A percentile compares a stretch with the other conserved stretches of the same genome.
These are phyloP conservation scores for Bradysia coprophila DNA, from an alignment of 1,140 invertebrate genomes.

Conservation along the genomic window DNA sequence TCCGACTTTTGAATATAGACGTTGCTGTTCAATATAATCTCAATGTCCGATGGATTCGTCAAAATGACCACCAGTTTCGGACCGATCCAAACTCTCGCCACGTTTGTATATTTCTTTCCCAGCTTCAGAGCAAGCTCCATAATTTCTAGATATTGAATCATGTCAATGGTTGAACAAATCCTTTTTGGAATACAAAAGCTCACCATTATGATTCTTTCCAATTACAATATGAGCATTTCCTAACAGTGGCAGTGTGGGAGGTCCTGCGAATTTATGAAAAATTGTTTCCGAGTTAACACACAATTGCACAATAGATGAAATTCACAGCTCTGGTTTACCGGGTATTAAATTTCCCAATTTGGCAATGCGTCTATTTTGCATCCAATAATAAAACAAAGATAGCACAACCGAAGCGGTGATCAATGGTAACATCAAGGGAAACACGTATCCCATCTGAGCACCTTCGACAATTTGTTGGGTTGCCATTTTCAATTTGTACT, in stretches of 20 bases:
- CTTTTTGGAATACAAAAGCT: conserved; percentile 1
- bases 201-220: conserved; percentile 29
- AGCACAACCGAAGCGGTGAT: conserved; percentile 14
- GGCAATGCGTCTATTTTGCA: conserved; percentile 14
- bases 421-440: conserved; percentile 11
- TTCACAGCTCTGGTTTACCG: conserved; percentile 18
- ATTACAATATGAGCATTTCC: conserved; percentile 33
- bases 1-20: conserved; percentile 65
- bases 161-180: not conserved
- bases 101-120: conserved; percentile 30
- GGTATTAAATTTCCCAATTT: conserved; percentile 29
- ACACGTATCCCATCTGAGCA: conserved; percentile 5
- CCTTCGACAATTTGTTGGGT: conserved; percentile 17
- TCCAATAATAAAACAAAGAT: conserved; percentile 10
- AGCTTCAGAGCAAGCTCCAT: conserved; percentile 24
- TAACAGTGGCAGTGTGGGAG: conserved; percentile 30
- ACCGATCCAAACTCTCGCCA: conserved; percentile 41
- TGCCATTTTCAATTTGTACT: too few species aligned
- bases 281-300: too few species aligned
- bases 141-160: conserved; percentile 17
- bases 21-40: conserved; percentile 45
- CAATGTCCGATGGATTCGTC: conserved; percentile 42
- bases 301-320: too few species aligned
- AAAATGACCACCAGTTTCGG: conserved; percentile 41
- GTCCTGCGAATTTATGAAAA: too few species aligned